A percentile compares a stretch with the other conserved stretches of the same genome.
These are phyloP conservation scores for Anarhynchus alexandrinus DNA, from an alignment of 2,113 vertebrate species.

Conservation along the genomic window DNA sequence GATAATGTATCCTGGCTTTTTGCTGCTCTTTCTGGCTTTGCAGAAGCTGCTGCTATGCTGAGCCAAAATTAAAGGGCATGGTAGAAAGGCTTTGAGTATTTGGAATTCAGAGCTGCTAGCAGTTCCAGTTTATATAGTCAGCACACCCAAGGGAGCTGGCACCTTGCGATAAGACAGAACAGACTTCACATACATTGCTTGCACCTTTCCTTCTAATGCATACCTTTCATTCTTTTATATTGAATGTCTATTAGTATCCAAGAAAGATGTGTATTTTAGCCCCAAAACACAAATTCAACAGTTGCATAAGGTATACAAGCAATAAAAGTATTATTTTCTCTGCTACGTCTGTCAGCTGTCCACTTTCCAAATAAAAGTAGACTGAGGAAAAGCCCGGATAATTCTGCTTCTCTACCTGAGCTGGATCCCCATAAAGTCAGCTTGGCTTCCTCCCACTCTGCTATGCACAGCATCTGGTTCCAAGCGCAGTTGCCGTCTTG, in stretches of 20 bases:
- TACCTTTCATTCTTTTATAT: neutral
- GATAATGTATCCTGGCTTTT: neutral
- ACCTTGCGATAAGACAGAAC: neutral
- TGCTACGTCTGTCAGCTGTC: neutral
- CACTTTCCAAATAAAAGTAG: neutral
- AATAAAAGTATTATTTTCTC: neutral
- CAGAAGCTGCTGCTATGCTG: neutral
- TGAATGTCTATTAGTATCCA: neutral
- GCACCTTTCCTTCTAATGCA: neutral
- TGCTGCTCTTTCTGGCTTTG: neutral
- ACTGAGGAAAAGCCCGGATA: neutral
- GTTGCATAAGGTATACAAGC: neutral
- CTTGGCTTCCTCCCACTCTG: neutral
- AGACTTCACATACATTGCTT: neutral
- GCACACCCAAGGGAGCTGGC: neutral
- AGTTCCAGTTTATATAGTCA: neutral
- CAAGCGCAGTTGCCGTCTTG: neutral
- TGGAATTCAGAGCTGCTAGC: neutral
- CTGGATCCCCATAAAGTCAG: neutral
- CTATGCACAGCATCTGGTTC: neutral
- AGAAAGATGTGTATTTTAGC: neutral
- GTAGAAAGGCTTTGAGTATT: neutral
- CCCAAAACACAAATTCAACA: neutral
- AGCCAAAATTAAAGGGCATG: neutral
- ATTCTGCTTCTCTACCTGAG: neutral